These are phyloP conservation scores for Fulmarus glacialis DNA, from an alignment of 2,113 vertebrate species.

Conservation along the genomic window DNA sequence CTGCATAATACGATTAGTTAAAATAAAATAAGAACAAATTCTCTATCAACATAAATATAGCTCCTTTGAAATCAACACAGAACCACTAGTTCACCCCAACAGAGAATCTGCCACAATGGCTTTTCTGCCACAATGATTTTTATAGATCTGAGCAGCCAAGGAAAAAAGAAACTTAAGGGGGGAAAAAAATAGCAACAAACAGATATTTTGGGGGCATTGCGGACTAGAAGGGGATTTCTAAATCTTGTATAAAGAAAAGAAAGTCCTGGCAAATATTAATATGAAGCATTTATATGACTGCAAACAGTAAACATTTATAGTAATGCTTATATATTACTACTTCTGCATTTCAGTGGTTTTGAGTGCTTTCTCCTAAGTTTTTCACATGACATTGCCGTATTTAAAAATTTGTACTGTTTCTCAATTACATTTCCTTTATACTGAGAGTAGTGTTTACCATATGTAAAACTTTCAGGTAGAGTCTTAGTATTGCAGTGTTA, in stretches of 20 bases:
- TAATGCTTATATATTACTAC: neutral
- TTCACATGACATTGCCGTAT: neutral
- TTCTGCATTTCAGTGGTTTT: neutral
- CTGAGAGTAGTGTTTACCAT: neutral
- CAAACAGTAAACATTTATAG: neutral
- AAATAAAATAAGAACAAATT: neutral
- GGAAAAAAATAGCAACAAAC: neutral
- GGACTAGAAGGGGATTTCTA: neutral
- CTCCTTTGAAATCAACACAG: neutral
- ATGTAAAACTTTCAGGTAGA: neutral
- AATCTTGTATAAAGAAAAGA: neutral
- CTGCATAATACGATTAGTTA: neutral
- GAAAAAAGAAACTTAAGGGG: neutral
- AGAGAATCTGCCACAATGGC: neutral
- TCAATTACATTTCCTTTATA: neutral
- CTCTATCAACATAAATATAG: neutral
- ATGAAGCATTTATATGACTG: neutral
- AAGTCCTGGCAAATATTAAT: neutral
- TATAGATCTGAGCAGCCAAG: neutral
- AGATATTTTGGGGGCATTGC: neutral
- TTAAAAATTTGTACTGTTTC: neutral
- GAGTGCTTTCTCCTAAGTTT: neutral
- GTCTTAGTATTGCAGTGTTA: neutral
- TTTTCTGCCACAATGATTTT: neutral
- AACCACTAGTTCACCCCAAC: neutral